These are phyloP conservation scores for Ia io DNA, from an alignment of 2,113 vertebrate genomes.

Conservation along the genomic window DNA sequence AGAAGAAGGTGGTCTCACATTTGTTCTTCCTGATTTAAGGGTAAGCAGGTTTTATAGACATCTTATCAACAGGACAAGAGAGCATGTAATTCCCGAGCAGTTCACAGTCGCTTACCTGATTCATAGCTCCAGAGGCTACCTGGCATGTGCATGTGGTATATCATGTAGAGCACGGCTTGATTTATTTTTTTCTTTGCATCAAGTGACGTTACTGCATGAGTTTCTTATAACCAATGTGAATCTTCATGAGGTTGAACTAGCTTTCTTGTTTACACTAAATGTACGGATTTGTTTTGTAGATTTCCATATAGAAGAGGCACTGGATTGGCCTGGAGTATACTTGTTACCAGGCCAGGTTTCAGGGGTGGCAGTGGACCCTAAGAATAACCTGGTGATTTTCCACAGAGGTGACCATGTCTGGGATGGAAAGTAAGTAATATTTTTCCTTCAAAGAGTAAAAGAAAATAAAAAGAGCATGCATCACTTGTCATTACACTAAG, in stretches of 20 bases:
- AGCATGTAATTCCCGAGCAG: neutral
- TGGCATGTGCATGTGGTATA: slow-evolving; percentile 67
- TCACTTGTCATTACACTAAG: neutral
- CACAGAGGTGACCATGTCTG: slow-evolving; percentile 95
- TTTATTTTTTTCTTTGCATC: slow-evolving; percentile 28
- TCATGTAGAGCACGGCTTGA: slow-evolving; percentile 34
- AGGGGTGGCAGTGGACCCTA: slow-evolving; percentile 90
- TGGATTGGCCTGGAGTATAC: slow-evolving; percentile 88
- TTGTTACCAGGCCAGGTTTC: slow-evolving; percentile 94
- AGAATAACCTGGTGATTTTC: slow-evolving; percentile 94
- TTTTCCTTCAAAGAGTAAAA: accelerated
- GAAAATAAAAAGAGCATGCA: neutral
- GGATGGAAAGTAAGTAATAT: slow-evolving; percentile 90
- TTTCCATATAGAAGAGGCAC: slow-evolving; percentile 88
- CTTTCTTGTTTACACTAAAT: slow-evolving; percentile 34
- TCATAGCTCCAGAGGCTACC: neutral
- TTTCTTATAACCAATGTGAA: neutral
- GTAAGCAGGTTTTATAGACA: neutral
- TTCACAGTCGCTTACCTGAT: neutral
- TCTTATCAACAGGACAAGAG: neutral
- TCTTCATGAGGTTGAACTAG: neutral
- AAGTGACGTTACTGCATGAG: slow-evolving; percentile 58
- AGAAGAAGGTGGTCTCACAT: neutral
- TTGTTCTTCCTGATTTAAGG: neutral
- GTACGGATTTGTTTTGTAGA: slow-evolving; percentile 79